These are phyloP conservation scores for Gymnogyps californianus DNA, from an alignment of 2,113 vertebrate genomes.

Conservation along the genomic window DNA sequence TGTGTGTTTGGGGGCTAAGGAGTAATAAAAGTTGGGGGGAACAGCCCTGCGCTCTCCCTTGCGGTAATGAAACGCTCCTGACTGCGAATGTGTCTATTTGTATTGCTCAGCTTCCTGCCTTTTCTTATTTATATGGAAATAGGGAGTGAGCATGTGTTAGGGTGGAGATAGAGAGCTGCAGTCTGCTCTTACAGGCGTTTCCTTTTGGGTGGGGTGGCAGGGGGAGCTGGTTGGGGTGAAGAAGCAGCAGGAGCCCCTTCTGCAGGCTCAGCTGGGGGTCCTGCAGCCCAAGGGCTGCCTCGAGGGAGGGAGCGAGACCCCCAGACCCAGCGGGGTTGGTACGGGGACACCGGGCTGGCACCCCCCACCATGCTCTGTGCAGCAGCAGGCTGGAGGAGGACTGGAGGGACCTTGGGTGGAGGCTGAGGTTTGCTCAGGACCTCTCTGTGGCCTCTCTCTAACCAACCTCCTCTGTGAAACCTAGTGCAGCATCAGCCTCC, in stretches of 20 bases:
- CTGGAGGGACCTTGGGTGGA: neutral
- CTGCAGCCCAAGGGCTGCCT: neutral
- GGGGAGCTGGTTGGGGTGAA: neutral
- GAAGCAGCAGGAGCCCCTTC: neutral
- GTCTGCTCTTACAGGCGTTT: neutral
- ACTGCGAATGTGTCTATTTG: neutral
- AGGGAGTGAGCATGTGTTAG: neutral
- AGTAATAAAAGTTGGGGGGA: neutral
- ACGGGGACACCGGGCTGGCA: neutral
- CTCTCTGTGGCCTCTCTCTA: neutral
- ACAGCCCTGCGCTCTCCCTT: neutral
- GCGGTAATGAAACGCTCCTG: neutral
- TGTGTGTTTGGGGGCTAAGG: neutral
- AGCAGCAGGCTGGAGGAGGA: neutral
- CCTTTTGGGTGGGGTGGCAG: neutral
- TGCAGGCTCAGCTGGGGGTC: neutral
- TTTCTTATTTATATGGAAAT: conserved; percentile 41
- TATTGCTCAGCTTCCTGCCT: neutral
- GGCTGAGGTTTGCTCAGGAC: neutral
- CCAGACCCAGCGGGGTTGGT: neutral
- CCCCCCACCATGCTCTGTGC: too few relatives aligned
- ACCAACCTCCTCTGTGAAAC: neutral
- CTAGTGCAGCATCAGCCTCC: accelerated
- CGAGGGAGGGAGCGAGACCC: accelerated
- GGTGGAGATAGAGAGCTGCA: neutral